Evolutionary conservation across 2,113 vertebrate species (phyloP), one percentile per base, ranked within the genome.

Genomic region (Alligator mississippiensis): DNA sequence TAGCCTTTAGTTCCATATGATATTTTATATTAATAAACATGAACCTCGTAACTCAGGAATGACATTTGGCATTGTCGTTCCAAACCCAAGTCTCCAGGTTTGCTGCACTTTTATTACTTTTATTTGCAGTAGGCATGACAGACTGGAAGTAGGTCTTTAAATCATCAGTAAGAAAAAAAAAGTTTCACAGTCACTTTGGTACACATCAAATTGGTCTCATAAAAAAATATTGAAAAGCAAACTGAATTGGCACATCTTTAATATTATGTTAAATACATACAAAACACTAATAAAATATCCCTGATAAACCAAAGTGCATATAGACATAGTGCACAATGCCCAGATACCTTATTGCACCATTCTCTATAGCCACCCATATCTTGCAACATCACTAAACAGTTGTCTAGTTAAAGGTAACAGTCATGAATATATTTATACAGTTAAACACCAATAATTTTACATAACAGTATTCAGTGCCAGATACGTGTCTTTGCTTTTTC

Each of bases 241-340:
- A 99, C 97, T 95, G 98, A 98, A 98, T 99, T 98, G 98, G 98
- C 98, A 99, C 98, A 98, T 97, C 95, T 95, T 98, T 98, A 98
- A 98, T 98, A 99, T 98, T 98, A 98, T 99, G 98, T 98, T 98
- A 99, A 99, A 98, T 99, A 99, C 99, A 99, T 99, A 99, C 98
- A 99, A 99, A 99, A 99, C 99, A 99, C 99, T 99, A 99, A 99
- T 99, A 99, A 99, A 99, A 99, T 99, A 99, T 99, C 99, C 99
- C 99, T 99, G 99, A 99, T 99, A 99, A 99, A 99, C 98, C 99
- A 99, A 99, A 99, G 99, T 99, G 99, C 99, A 99, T 98, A 99
- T 98, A 98, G 98, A 99, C 98, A 98, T 98, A 98, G 98, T 99
- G 99, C 99, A 98, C 98, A 98, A 98, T 98, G 98, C 98, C 98